phyloP scores from a whole-genome alignment of 2,113 vertebrate genomes.

The Pelusios castaneus region DNA sequence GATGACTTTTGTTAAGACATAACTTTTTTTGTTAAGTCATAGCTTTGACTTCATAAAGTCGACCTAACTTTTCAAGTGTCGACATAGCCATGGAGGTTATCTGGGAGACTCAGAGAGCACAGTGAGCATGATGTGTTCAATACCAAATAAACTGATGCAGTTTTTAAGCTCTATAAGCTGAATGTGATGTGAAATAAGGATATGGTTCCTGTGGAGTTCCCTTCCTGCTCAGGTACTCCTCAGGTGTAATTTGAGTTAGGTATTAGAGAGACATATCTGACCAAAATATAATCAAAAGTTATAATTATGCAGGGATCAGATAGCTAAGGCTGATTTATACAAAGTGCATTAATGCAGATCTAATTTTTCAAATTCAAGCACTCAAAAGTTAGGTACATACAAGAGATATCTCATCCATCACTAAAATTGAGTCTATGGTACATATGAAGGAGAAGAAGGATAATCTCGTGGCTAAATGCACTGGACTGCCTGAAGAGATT shows the following conservation, averaged over 20 bases:
- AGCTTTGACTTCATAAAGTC: too few species aligned
- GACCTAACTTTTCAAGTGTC: too few species aligned
- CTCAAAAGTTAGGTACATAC: not conserved
- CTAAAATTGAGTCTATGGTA: not conserved
- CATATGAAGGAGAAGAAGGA: not conserved
- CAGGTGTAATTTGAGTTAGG: not conserved
- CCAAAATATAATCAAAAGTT: not conserved
- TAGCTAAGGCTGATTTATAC: not conserved
- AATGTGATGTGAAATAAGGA: constrained; percentile 1
- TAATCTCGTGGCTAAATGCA: not conserved
- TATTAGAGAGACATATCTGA: not conserved
- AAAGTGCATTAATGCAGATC: not conserved
- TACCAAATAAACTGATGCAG: constrained; percentile 60
- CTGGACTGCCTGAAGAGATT: not conserved
- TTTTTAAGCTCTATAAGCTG: constrained; percentile 42
- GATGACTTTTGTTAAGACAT: too few species aligned
- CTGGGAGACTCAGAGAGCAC: constrained; percentile 48
- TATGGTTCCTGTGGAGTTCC: constrained; percentile 36
- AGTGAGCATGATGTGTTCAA: constrained; percentile 42
- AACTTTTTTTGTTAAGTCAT: too few species aligned
- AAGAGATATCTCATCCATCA: not conserved
- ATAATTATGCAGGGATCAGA: not conserved
- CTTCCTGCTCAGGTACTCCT: constrained; percentile 12
- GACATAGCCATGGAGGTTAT: constrained; percentile 66
- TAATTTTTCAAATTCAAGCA: not conserved